Percentiles rank a stretch among this genome's conserved stretches.
Conservation (phyloP, 2,888 invertebrate species). For the Hipparchia semele region DNA sequence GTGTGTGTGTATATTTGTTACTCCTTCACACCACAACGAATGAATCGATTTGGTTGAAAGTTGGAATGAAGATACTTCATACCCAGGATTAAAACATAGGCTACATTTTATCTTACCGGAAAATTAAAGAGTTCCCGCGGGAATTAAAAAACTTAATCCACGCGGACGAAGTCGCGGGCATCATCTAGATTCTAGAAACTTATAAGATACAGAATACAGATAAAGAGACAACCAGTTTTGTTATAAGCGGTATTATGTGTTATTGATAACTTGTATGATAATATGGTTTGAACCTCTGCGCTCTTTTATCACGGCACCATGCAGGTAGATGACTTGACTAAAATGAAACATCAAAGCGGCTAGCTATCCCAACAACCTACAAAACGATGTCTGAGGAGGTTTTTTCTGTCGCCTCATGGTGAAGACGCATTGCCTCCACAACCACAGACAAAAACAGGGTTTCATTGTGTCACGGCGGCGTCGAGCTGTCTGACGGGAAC, state of each 20-base stretch:
- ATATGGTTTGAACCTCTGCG: constrained; percentile 1
- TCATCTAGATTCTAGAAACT: background rate
- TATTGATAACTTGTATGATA: constrained; percentile 7
- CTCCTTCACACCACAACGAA: too few relatives aligned
- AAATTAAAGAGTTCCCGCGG: too few relatives aligned
- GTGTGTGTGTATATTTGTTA: too few relatives aligned
- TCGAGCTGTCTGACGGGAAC: constrained; percentile 75
- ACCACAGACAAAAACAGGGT: constrained; percentile 60
- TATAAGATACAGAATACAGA: background rate
- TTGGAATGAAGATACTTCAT: too few relatives aligned
- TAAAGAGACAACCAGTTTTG: background rate
- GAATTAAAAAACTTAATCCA: too few relatives aligned
- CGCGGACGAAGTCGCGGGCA: too few relatives aligned
- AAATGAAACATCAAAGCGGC: constrained; percentile 69
- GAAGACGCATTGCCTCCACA: constrained; percentile 59
- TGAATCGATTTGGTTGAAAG: too few relatives aligned
- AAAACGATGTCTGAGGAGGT: constrained; percentile 65
- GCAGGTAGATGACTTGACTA: constrained; percentile 55
- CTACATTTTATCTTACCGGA: too few relatives aligned
- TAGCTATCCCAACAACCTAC: constrained; percentile 58
- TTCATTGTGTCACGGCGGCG: constrained; percentile 78
- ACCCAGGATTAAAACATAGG: too few relatives aligned
- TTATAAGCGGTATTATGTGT: background rate
- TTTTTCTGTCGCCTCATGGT: constrained; percentile 66
- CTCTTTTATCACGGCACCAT: constrained; percentile 41